A percentile compares a stretch with the other conserved stretches of the same genome.
Evolutionary conservation across 2,113 vertebrate species (phyloP).

Genomic region (Guaruba guarouba): DNA sequence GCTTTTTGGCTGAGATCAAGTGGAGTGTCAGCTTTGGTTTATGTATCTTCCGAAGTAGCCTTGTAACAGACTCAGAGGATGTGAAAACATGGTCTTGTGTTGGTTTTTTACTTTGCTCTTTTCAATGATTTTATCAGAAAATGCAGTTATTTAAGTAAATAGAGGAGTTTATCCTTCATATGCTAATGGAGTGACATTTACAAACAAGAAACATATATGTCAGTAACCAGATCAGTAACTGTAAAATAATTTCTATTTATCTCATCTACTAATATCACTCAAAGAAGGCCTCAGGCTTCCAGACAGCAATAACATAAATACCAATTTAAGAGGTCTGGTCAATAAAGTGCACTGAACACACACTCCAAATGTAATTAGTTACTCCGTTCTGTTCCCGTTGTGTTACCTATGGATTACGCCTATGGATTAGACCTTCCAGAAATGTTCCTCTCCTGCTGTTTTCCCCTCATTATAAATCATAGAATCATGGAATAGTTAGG

Average conservation of each 20-base stretch:
- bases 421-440: constrained; percentile 43
- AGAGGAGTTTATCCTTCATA: constrained; percentile 20
- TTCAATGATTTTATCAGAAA: constrained; percentile 3
- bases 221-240: constrained; percentile 42
- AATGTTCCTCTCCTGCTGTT: neutral
- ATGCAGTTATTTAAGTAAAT: neutral
- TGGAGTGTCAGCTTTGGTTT: constrained; percentile 39
- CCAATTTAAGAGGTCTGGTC: constrained; percentile 47
- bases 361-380: constrained; percentile 56
- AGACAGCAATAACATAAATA: constrained; percentile 56
- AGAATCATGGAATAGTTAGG: no score
- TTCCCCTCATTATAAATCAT: neutral
- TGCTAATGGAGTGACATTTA: constrained; percentile 60
- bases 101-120: constrained; percentile 17
- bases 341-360: constrained; percentile 30
- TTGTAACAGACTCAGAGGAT: neutral
- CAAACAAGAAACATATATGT: constrained; percentile 42
- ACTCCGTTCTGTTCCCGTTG: neutral
- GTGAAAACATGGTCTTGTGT: neutral
- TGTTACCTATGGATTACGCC: constrained; percentile 20
- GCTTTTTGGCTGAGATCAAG: constrained; percentile 54
- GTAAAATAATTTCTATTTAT: constrained; percentile 63
- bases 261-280: constrained; percentile 38
- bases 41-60: constrained; percentile 12
- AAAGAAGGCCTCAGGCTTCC: constrained; percentile 24